Base-by-base conservation (phyloP, 2,888 invertebrate species). In the Ophion costatus region DNA sequence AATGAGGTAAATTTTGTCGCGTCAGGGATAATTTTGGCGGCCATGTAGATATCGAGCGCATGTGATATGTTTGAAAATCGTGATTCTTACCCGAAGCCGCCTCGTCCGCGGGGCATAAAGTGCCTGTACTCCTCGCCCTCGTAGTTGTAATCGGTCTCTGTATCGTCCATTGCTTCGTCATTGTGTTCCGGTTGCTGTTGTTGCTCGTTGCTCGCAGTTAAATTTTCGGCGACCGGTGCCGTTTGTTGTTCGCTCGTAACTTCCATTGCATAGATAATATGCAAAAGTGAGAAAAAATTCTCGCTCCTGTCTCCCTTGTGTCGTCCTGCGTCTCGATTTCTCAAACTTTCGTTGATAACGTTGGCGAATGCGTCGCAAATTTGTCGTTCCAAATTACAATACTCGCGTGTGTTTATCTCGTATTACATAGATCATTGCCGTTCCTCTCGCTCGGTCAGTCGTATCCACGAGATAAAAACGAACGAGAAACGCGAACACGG, bases 111-210 rank as follows among this genome's bases (percentile, higher is more conserved):
- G 56, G 93, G 94, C 75, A 94, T 91, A 89, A 94, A 94, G 89
- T 94, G 95, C 87, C 94, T 94, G 85, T 94, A 94, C 80, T 94
- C 94, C 69, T 94, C 94, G 73, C 92, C 91, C 64, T 94, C 93
- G 91, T 94, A 93, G 91, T 92, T 90, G 84, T 92, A 93, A 79
- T 93, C 86, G 29, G 79, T 92, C 59, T 93, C 93, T 69, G 90
- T 83, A 75, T 93, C 93, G 82, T 93, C 93, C 91, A 92, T 91
- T 42, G 87, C 87, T 86, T 92, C 92, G 33, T 93, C 92, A 86
- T 90, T 89, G 74, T 92, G 91, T 83, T 92, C 91, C 71, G 91
- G 92, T 29, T 91, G 91, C 84, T 57, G 83, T 67, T 82, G 82
- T 24, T 75, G 84, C 57, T 74, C 80, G 78, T 67, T 74, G 56